These are phyloP conservation scores for Ophonus ardosiacus DNA, from an alignment of 2,888 invertebrate species.

Conservation along the genomic window DNA sequence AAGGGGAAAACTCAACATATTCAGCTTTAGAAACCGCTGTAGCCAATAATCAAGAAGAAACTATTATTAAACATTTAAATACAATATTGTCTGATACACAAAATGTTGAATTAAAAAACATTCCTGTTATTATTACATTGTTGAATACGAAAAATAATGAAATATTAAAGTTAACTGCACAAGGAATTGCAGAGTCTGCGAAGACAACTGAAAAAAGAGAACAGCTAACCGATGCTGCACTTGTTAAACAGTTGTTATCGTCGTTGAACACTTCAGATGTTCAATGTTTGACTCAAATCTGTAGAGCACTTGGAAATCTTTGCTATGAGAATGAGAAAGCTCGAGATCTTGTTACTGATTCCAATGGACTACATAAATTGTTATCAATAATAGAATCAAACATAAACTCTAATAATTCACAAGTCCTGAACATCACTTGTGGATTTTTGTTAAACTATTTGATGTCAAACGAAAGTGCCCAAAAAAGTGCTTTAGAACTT, in stretches of 20 bases:
- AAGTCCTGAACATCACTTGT: slow-evolving; percentile 80
- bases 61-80: slow-evolving; percentile 76
- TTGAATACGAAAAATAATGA: slow-evolving; percentile 76
- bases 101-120: slow-evolving; percentile 76
- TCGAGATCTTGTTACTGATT: slow-evolving; percentile 77
- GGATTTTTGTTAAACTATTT: slow-evolving; percentile 90
- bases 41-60: slow-evolving; percentile 70
- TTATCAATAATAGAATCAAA: slow-evolving; percentile 70
- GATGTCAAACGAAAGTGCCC: slow-evolving; percentile 84
- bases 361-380: slow-evolving; percentile 71
- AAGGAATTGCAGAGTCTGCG: slow-evolving; percentile 89
- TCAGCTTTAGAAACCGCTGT: slow-evolving; percentile 56
- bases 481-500: slow-evolving; percentile 79
- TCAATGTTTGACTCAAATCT: slow-evolving; percentile 82
- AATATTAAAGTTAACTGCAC: slow-evolving; percentile 79
- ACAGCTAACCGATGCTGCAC: slow-evolving; percentile 81
- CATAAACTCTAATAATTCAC: slow-evolving; percentile 66
- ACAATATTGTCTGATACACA: slow-evolving; percentile 76
- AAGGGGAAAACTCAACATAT: slow-evolving; percentile 49
- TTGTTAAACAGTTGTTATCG: slow-evolving; percentile 80
- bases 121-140: slow-evolving; percentile 75
- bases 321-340: slow-evolving; percentile 91
- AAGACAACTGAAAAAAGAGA: slow-evolving; percentile 87
- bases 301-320: slow-evolving; percentile 91
- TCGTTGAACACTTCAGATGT: slow-evolving; percentile 79